phyloP scores from a whole-genome alignment of 1,140 invertebrate genomes.

The Cryptotermes secundus region DNA sequence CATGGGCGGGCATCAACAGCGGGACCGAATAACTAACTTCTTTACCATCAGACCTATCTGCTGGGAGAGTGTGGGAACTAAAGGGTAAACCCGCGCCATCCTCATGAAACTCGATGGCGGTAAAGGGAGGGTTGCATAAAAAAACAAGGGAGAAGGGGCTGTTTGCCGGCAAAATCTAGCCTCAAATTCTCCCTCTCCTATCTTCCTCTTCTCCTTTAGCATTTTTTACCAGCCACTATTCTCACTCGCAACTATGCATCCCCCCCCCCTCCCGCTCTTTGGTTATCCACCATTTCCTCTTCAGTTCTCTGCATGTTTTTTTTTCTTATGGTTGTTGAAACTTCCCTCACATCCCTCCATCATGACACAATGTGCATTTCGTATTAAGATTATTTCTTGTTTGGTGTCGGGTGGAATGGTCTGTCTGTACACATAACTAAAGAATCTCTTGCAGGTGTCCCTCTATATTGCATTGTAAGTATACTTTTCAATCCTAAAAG shows the following conservation, averaged over 20 bases:
- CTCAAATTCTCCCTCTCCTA: background rate
- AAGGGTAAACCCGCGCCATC: background rate
- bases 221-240: conserved; percentile 10
- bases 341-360: conserved; percentile 6
- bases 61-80: conserved; percentile 3
- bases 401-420: background rate
- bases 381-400: background rate
- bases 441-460: background rate
- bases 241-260: conserved; percentile 6
- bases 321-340: conserved; percentile 1
- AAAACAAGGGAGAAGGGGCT: background rate
- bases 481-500: background rate
- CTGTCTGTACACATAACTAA: conserved; percentile 11
- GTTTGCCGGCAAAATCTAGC: conserved; percentile 4
- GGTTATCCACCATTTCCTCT: conserved; percentile 9
- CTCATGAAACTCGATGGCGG: background rate
- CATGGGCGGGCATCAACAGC: background rate
- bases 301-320: background rate
- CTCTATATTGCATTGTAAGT: background rate
- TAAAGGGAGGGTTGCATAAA: background rate
- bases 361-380: conserved; percentile 19
- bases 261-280: background rate
- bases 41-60: background rate
- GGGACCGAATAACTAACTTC: background rate
- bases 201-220: background rate